Evolutionary conservation across 64 coral and sea anemone genomes (phyloP).

Genomic region (Pocillopora verrucosa): DNA sequence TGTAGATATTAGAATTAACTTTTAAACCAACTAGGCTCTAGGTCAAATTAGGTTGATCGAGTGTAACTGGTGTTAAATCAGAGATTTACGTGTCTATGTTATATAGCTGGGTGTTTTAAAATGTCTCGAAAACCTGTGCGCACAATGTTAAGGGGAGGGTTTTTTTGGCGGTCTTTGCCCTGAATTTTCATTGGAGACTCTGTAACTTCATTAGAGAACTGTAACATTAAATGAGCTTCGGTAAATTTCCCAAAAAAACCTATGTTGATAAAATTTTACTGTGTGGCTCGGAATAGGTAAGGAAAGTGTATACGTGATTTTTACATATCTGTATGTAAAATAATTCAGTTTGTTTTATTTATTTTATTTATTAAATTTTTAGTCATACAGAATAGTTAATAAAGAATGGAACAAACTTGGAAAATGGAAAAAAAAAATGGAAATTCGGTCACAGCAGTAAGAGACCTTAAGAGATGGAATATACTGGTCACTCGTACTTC

Average conservation of each 20-base stretch:
- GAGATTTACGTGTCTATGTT: background rate
- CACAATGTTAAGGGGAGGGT: no score
- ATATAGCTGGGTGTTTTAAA: background rate
- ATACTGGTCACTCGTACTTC: no score
- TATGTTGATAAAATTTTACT: background rate
- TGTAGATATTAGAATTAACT: background rate
- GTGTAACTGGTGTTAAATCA: background rate
- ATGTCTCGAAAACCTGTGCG: background rate
- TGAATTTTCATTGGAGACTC: background rate
- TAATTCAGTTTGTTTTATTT: background rate
- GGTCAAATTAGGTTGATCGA: background rate
- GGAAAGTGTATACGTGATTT: background rate
- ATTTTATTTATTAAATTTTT: conserved; percentile 1
- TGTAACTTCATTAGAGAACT: background rate
- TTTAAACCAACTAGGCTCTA: background rate
- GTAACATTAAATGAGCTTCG: no score
- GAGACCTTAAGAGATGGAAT: no score
- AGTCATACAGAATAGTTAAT: background rate
- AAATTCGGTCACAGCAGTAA: no score
- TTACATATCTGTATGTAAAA: background rate
- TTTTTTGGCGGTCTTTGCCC: background rate
- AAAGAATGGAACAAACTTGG: background rate
- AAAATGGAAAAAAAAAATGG: no score
- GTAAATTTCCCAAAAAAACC: background rate
- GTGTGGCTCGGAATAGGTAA: background rate